Conservation (phyloP, 2,888 invertebrate genomes). For the Phoronis australis region DNA sequence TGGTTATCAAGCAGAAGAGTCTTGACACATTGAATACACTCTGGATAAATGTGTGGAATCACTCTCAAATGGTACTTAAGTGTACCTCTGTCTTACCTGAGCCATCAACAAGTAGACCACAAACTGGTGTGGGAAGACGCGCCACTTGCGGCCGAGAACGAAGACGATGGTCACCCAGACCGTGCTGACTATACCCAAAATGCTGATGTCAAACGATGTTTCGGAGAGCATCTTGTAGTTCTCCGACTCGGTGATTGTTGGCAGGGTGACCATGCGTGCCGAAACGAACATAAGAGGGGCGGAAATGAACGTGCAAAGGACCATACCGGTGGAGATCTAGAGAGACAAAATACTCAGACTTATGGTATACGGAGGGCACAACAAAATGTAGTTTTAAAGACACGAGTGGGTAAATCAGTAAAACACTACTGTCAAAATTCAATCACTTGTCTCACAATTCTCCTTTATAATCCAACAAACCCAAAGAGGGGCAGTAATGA, state of each 20-base stretch:
- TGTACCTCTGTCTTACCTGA: conserved; percentile 74
- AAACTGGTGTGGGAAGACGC: conserved; percentile 74
- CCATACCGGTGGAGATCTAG: conserved; percentile 88
- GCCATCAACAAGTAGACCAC: conserved; percentile 73
- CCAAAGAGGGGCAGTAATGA: no score
- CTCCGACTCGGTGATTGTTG: conserved; percentile 63
- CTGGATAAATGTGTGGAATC: no score
- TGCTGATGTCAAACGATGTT: conserved; percentile 79
- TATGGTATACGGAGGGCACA: no score
- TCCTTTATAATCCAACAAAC: no score
- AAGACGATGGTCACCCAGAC: conserved; percentile 73
- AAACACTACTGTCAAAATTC: no score
- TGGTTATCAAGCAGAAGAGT: no score
- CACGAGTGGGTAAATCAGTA: no score
- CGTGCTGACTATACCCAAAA: conserved; percentile 71
- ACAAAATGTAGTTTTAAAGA: no score
- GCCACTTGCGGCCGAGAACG: conserved; percentile 68
- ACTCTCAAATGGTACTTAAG: no score
- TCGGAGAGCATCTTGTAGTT: conserved; percentile 74
- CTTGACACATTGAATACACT: no score
- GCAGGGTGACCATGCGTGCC: conserved; percentile 77
- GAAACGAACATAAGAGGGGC: conserved; percentile 94
- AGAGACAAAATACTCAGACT: no score
- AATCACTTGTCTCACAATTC: no score
- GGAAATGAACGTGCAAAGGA: conserved; percentile 87